A percentile compares a stretch with the other conserved stretches of the same genome.
Evolutionary conservation across 2,113 vertebrate species (phyloP).

Genomic region (Scytalopus superciliaris): DNA sequence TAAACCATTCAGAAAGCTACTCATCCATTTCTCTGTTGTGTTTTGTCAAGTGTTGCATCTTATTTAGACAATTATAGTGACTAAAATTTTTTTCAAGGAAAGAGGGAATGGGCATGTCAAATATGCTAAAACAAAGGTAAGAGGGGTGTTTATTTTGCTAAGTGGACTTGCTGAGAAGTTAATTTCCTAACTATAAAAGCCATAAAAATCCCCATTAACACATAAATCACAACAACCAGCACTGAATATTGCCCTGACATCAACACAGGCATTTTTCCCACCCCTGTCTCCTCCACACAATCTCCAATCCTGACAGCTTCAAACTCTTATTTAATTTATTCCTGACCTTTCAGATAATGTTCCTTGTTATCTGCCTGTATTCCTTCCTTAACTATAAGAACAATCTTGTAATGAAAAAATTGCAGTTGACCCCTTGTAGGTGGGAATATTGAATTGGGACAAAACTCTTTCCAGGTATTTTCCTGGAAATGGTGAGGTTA

Average conservation of each 20-base stretch:
- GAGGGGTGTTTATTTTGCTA: background rate
- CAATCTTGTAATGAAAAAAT: background rate
- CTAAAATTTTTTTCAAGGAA: background rate
- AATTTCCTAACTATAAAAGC: background rate
- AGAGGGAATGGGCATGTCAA: accelerated
- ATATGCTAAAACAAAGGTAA: background rate
- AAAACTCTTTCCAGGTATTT: background rate
- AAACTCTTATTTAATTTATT: conserved; percentile 27
- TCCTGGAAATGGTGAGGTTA: background rate
- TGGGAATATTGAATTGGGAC: background rate
- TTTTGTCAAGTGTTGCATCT: background rate
- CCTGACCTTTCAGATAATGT: conserved; percentile 1
- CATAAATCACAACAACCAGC: background rate
- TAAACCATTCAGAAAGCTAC: background rate
- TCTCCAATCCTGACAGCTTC: background rate
- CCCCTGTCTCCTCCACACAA: background rate
- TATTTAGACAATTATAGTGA: background rate
- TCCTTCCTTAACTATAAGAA: background rate
- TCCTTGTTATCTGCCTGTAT: background rate
- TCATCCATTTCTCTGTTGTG: background rate
- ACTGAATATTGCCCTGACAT: background rate
- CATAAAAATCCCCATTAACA: background rate
- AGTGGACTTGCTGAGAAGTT: background rate
- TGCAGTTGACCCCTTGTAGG: background rate
- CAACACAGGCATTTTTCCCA: background rate